Conservation (phyloP, 2,888 invertebrate species). For the Vannuccia rotundouncinata region DNA sequence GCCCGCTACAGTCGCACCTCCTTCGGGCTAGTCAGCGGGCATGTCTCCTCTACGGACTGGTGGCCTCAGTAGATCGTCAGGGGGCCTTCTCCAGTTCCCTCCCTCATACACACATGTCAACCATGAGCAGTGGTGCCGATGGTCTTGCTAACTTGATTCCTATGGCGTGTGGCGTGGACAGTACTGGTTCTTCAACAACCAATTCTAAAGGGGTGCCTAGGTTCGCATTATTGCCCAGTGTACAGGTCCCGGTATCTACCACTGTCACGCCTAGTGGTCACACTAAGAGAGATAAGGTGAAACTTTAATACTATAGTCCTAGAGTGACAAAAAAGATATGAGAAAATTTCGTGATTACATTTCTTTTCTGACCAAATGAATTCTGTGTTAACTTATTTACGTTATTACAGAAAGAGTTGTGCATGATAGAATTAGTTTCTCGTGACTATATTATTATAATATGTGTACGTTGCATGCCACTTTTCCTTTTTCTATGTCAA, state of each 20-base stretch:
- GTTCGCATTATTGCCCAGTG: not conserved
- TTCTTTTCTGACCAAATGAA: too few relatives aligned
- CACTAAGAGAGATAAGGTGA: too few relatives aligned
- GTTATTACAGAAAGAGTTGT: too few relatives aligned
- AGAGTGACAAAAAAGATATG: too few relatives aligned
- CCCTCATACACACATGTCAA: not conserved
- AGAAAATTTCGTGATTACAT: too few relatives aligned
- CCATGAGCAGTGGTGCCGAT: not conserved
- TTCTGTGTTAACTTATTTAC: too few relatives aligned
- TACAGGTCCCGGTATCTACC: not conserved
- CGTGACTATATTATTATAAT: too few relatives aligned
- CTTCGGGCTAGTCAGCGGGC: not conserved
- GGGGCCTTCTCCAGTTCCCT: constrained; percentile 15
- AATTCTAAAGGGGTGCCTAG: not conserved
- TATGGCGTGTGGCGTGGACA: not conserved
- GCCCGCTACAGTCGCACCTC: not conserved
- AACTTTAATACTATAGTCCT: too few relatives aligned
- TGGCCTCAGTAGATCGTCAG: not conserved
- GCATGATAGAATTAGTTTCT: too few relatives aligned
- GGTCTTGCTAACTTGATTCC: not conserved
- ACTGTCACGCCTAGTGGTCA: not conserved
- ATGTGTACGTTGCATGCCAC: too few relatives aligned
- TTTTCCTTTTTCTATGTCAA: too few relatives aligned
- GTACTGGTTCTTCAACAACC: not conserved
- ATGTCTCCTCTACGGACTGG: constrained; percentile 3